These are phyloP conservation scores for Delphinus delphis DNA, from an alignment of 2,113 vertebrate species.

Conservation along the genomic window DNA sequence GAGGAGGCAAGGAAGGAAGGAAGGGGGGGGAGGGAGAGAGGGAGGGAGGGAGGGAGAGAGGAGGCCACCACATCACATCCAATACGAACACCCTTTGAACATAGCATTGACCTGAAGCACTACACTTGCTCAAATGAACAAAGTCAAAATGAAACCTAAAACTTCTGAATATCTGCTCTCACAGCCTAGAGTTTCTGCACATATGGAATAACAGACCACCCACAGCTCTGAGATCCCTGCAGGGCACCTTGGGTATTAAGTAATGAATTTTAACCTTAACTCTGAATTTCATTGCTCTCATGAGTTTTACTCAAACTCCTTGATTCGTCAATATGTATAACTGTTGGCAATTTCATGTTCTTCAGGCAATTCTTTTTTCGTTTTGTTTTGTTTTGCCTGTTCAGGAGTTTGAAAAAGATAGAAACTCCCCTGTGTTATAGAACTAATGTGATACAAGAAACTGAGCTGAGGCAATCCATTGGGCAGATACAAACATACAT, in stretches of 20 bases:
- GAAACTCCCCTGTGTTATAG: slow-evolving; percentile 2
- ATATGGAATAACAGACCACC: slow-evolving; percentile 29
- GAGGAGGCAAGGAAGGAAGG: accelerated
- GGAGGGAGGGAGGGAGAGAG: accelerated
- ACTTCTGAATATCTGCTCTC: not conserved
- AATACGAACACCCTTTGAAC: slow-evolving; percentile 37
- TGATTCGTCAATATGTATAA: not conserved
- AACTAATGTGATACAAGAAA: slow-evolving; percentile 54
- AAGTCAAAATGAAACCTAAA: slow-evolving; percentile 38
- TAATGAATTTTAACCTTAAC: slow-evolving; percentile 63
- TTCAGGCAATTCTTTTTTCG: not conserved
- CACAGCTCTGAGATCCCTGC: slow-evolving; percentile 48
- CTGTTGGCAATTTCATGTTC: slow-evolving; percentile 38
- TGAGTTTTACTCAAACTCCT: slow-evolving; percentile 62
- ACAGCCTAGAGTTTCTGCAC: slow-evolving; percentile 35
- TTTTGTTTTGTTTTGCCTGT: not conserved
- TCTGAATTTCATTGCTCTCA: slow-evolving; percentile 62
- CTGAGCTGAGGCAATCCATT: slow-evolving; percentile 59
- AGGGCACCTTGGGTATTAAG: slow-evolving; percentile 34
- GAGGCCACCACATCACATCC: not conserved
- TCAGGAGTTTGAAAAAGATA: slow-evolving; percentile 31
- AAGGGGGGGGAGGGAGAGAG: not conserved
- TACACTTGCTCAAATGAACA: slow-evolving; percentile 7
- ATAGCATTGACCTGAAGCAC: slow-evolving; percentile 50
- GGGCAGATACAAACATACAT: slow-evolving; percentile 35